Base-by-base conservation (phyloP, 2,113 vertebrate genomes). In the Nibea coibor region DNA sequence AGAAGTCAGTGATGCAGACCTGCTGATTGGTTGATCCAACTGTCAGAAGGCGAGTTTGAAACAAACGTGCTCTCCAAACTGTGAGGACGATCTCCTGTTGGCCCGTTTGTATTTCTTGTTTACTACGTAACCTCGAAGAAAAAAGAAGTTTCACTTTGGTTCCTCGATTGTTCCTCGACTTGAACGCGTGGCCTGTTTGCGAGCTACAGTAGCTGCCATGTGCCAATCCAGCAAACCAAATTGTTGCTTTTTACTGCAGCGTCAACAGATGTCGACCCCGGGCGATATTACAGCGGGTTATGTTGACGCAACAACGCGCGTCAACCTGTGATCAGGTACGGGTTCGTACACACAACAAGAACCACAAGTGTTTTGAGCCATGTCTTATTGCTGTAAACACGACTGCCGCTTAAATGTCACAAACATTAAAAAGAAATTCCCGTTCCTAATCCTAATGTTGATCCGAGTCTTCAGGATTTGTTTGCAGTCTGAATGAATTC, bases 401-500 rank as follows among this genome's bases (percentile, higher is more conserved):
- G 67, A 78, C 58, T 24, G 43, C 74, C 58, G 78, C 57, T 66
- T 78, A 48, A 84, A 79, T 10, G 66, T 82, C 48, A 68, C n/a
- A 50, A 57, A 35, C 54, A 62, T 63, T 9, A 39, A 70, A 1
- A 57, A 53, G 10, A 81, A 80, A 64, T 15, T 61, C 62, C 56
- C 20, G 45, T 20, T 24, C 63, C 20, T 22, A 72, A 47, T 54
- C 77, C 48, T 10, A 26, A 77, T 61, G 83, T 62, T 72, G 54
- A 75, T 63, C 50, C 47, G 9, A 59, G 45, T 65, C 77, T 72
- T 42, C 72, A 65, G 31, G 10, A 42, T 70, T 57, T 76, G 72
- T 77, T 76, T 81, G 73, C 58, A 59, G 57, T 31, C 50, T 63
- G 74, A 88, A 68, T 71, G 47, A 69, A 69, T 77, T 83, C 72